phyloP scores from a whole-genome alignment of 2,113 vertebrate genomes.

The Indicator indicator region DNA sequence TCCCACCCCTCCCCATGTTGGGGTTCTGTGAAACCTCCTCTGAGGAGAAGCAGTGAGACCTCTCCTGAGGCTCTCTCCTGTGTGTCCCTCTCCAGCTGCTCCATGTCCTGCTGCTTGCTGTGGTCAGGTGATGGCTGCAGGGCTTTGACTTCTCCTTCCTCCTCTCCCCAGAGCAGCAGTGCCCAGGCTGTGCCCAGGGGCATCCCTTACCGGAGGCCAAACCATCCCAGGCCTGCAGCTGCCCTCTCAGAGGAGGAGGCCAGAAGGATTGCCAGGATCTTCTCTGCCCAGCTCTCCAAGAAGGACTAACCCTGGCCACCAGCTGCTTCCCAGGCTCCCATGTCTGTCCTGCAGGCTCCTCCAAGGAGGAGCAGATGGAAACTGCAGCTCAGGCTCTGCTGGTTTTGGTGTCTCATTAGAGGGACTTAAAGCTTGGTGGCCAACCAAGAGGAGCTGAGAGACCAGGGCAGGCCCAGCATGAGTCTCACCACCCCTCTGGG shows the following conservation, averaged over 20 bases:
- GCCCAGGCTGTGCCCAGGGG: background rate
- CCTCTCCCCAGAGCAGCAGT: constrained; percentile 45
- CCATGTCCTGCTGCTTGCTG: accelerated
- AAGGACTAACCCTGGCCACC: background rate
- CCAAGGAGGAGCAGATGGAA: background rate
- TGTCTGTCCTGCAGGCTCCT: background rate
- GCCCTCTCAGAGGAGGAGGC: constrained; percentile 80
- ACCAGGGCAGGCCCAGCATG: background rate
- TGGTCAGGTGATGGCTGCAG: accelerated
- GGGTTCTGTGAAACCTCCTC: background rate
- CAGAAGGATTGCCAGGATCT: constrained; percentile 88
- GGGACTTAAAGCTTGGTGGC: background rate
- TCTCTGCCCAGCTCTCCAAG: constrained; percentile 81
- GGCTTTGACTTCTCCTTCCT: background rate
- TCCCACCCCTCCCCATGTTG: too few relatives aligned
- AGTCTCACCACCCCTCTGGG: accelerated
- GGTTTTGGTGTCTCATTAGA: background rate
- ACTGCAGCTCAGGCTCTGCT: background rate
- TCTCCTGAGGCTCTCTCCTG: background rate
- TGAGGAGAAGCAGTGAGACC: accelerated
- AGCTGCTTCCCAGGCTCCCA: accelerated
- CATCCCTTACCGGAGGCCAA: constrained; percentile 32
- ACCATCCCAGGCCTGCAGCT: constrained; percentile 45
- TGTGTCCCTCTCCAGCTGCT: accelerated
- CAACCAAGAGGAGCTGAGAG: background rate